Evolutionary conservation across 1,140 invertebrate genomes (phyloP).

Genomic region (Drosophila seguyi): DNA sequence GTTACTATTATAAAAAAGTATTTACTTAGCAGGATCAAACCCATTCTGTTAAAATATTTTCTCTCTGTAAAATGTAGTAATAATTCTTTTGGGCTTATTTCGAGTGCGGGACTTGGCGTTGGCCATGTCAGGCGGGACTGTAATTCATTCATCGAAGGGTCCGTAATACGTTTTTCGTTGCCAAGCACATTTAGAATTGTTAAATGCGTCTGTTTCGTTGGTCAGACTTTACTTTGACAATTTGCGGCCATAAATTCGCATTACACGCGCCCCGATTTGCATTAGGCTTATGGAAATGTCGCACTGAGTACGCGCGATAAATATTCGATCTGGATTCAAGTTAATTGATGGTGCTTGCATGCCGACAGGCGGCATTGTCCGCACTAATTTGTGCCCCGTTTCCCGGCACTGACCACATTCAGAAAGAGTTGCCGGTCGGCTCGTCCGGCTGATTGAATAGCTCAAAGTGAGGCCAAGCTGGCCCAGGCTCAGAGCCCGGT

Average conservation of each 20-base stretch:
- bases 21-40: too few species aligned
- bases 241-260: constrained; percentile 69
- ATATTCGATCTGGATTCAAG: constrained; percentile 45
- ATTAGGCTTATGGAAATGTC: constrained; percentile 21
- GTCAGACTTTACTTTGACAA: constrained; percentile 28
- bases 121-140: neutral
- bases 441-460: constrained; percentile 70
- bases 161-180: constrained; percentile 58
- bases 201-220: constrained; percentile 64
- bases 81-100: constrained; percentile 13
- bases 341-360: constrained; percentile 48
- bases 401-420: constrained; percentile 47
- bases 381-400: constrained; percentile 58
- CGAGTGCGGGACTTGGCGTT: neutral
- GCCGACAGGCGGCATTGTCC: constrained; percentile 24
- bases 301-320: constrained; percentile 15
- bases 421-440: constrained; percentile 47
- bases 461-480: constrained; percentile 32
- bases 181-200: constrained; percentile 52
- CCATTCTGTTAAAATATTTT: neutral
- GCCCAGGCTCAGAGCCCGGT: neutral
- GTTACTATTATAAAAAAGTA: neutral
- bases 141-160: constrained; percentile 16
- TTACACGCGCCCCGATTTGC: constrained; percentile 65
- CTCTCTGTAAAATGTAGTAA: neutral